These are phyloP conservation scores for Endotricha flammealis DNA, from an alignment of 2,888 invertebrate genomes.

Conservation along the genomic window DNA sequence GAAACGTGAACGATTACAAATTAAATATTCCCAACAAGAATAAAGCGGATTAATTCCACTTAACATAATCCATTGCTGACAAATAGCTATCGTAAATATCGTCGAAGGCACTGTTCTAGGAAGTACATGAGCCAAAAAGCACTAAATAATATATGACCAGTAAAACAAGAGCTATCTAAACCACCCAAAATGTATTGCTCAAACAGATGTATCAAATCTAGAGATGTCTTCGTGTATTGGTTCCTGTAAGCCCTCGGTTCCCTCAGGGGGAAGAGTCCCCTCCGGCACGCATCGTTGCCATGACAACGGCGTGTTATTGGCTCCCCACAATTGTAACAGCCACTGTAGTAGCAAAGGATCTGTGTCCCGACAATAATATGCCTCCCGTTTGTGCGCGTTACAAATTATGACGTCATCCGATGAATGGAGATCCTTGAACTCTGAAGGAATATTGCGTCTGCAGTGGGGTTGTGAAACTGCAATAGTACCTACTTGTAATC, in stretches of 20 bases:
- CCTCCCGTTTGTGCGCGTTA: conserved; percentile 13
- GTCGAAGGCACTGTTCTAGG: conserved; percentile 26
- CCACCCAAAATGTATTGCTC: conserved; percentile 12
- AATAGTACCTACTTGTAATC: conserved; percentile 2
- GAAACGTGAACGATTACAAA: too few relatives aligned
- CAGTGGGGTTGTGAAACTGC: conserved; percentile 1
- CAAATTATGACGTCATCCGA: conserved; percentile 17
- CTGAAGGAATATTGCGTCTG: conserved; percentile 7
- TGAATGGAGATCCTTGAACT: conserved; percentile 10
- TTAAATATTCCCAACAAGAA: neutral
- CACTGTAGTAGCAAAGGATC: conserved; percentile 30
- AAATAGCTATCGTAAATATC: conserved; percentile 32
- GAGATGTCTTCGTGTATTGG: conserved; percentile 56
- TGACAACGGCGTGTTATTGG: conserved; percentile 67
- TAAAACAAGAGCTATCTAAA: conserved; percentile 26
- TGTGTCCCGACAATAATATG: conserved; percentile 30
- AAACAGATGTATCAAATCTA: conserved; percentile 27
- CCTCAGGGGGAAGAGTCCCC: conserved; percentile 54
- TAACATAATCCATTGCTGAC: conserved; percentile 31
- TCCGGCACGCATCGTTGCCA: conserved; percentile 54
- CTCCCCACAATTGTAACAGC: conserved; percentile 57
- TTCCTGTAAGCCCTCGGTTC: conserved; percentile 47
- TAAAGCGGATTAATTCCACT: conserved; percentile 17
- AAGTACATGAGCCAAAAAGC: conserved; percentile 33
- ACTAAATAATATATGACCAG: conserved; percentile 43